These are phyloP conservation scores for Tetragnatha versicolor DNA, from an alignment of 1,140 invertebrate genomes.

Conservation along the genomic window DNA sequence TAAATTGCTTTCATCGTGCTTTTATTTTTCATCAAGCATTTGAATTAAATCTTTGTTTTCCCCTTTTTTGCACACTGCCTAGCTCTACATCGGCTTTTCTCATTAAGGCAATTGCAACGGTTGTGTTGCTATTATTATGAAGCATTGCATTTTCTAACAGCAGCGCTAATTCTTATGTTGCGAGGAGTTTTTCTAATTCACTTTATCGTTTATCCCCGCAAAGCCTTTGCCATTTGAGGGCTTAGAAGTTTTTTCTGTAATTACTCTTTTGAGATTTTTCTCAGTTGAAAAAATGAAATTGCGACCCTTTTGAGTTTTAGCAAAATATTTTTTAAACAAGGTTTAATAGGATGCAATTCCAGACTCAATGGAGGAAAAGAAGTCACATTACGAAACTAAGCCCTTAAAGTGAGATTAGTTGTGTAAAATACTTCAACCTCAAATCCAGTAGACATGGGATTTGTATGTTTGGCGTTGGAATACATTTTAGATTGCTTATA, in stretches of 20 bases:
- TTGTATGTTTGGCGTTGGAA: too few species aligned
- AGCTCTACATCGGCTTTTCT: constrained; percentile 23
- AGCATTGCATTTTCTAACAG: background rate
- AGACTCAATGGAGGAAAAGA: background rate
- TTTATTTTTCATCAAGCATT: constrained; percentile 25
- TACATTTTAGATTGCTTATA: too few species aligned
- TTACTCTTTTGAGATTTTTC: constrained; percentile 22
- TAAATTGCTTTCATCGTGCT: constrained; percentile 45
- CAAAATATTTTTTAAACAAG: background rate
- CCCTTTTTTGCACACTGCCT: background rate
- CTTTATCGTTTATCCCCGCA: constrained; percentile 8
- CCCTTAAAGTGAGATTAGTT: background rate
- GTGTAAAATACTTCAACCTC: background rate
- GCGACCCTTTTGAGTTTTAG: background rate
- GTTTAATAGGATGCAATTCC: constrained; percentile 1
- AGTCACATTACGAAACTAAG: background rate
- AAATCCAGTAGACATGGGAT: too few species aligned
- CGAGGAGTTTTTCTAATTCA: constrained; percentile 27
- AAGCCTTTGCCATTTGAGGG: constrained; percentile 8
- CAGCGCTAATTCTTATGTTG: constrained; percentile 36
- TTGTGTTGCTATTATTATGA: constrained; percentile 40
- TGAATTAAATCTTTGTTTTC: constrained; percentile 43
- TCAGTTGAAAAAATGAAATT: background rate
- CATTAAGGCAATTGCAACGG: constrained; percentile 39
- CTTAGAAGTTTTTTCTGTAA: constrained; percentile 22